These are phyloP conservation scores for Odontocerum albicorne DNA, from an alignment of 2,888 invertebrate genomes.

Conservation along the genomic window DNA sequence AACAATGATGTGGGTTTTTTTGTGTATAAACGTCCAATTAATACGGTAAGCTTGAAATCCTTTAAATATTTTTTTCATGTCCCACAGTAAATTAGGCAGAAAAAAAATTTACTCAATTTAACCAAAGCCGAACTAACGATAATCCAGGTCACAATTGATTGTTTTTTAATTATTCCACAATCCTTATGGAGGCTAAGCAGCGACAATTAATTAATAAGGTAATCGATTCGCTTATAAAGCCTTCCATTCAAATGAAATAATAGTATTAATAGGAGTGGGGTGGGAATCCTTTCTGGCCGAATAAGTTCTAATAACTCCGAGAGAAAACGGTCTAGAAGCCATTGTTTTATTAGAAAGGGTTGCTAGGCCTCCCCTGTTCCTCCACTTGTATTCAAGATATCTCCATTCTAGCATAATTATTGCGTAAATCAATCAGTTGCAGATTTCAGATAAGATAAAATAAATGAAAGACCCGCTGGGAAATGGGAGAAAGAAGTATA, in stretches of 20 bases:
- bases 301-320: slow-evolving; percentile 13
- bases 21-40: no score
- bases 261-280: slow-evolving; percentile 6
- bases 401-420: slow-evolving; percentile 22
- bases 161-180: no score
- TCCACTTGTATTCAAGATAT: slow-evolving; percentile 13
- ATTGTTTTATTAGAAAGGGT: slow-evolving; percentile 16
- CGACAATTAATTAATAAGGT: neutral
- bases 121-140: no score
- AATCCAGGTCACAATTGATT: no score
- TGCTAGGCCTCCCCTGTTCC: slow-evolving; percentile 18
- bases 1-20: no score
- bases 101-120: no score
- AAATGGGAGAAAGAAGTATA: neutral
- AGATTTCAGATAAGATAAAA: slow-evolving; percentile 19
- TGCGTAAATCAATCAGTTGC: slow-evolving; percentile 25
- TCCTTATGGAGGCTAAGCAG: no score
- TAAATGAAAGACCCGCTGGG: slow-evolving; percentile 5
- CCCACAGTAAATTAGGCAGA: no score
- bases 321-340: slow-evolving; percentile 11
- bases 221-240: slow-evolving; percentile 15
- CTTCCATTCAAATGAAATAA: slow-evolving; percentile 16
- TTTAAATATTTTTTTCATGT: no score
- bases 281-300: slow-evolving; percentile 1
- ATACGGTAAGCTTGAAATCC: no score